Evolutionary conservation across 2,888 invertebrate species (phyloP).

Genomic region (Miltochrista miniata): DNA sequence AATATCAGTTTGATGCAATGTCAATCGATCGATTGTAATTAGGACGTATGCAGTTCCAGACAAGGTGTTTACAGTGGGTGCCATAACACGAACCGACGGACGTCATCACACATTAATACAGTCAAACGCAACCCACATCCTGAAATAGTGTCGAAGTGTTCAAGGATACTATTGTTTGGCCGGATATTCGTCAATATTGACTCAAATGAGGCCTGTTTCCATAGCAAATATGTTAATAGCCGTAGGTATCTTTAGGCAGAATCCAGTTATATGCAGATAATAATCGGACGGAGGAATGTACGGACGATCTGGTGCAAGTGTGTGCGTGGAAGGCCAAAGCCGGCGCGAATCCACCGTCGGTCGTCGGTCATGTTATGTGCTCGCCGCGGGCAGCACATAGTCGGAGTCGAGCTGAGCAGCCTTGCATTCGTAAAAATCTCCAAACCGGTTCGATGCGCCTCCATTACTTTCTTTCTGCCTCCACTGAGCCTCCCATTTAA

Average conservation of each 20-base stretch:
- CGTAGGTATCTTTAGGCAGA: constrained; percentile 61
- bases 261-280: constrained; percentile 75
- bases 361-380: constrained; percentile 75
- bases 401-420: constrained; percentile 67
- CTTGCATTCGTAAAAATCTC: constrained; percentile 84
- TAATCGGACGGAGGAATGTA: constrained; percentile 60
- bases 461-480: constrained; percentile 84
- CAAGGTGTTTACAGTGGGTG: constrained; percentile 57
- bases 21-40: constrained; percentile 55
- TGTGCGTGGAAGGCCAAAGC: constrained; percentile 69
- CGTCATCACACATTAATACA: constrained; percentile 51
- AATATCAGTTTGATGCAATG: constrained; percentile 51
- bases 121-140: constrained; percentile 56
- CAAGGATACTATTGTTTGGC: constrained; percentile 59
- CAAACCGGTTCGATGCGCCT: constrained; percentile 82
- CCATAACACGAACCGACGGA: constrained; percentile 34
- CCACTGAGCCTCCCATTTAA: constrained; percentile 82
- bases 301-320: constrained; percentile 47
- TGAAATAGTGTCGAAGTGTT: constrained; percentile 60
- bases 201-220: constrained; percentile 55
- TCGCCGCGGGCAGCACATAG: constrained; percentile 71
- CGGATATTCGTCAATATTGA: constrained; percentile 57
- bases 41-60: constrained; percentile 47
- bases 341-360: constrained; percentile 77
- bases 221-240: constrained; percentile 68